Conservation (phyloP, 2,113 vertebrate genomes). For the Sapayoa aenigma region DNA sequence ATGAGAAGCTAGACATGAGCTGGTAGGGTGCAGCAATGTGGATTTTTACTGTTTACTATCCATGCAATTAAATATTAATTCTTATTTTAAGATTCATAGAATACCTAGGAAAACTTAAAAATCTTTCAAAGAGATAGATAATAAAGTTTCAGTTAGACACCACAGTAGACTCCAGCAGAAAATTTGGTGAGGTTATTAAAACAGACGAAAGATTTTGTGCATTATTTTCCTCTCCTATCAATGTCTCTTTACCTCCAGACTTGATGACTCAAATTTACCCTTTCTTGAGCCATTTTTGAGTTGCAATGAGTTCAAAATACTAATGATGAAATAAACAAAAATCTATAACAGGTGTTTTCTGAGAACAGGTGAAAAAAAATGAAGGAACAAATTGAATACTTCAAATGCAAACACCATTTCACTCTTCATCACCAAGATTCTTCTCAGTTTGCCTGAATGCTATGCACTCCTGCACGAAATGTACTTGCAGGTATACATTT, state of each 20-base stretch:
- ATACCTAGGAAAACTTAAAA: not conserved
- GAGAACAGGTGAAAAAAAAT: not conserved
- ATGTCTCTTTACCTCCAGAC: accelerated
- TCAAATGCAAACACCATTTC: not conserved
- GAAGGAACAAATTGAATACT: not conserved
- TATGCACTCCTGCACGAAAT: not conserved
- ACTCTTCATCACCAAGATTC: conserved; percentile 2
- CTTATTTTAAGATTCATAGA: not conserved
- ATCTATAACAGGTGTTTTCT: conserved; percentile 2
- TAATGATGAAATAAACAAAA: not conserved
- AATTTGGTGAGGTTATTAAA: not conserved
- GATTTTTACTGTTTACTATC: not conserved
- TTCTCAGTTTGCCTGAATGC: not conserved
- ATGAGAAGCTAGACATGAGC: not conserved
- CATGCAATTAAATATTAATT: not conserved
- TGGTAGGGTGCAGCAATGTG: not conserved
- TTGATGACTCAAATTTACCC: not conserved
- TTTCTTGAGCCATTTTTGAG: not conserved
- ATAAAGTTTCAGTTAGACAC: not conserved
- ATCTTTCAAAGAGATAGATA: not conserved
- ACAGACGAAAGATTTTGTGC: not conserved
- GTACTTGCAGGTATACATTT: conserved; percentile 20
- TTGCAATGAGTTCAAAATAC: not conserved
- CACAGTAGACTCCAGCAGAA: not conserved
- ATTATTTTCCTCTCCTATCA: not conserved